Evolutionary conservation across 2,113 vertebrate genomes (phyloP).

Genomic region (Abramis brama): DNA sequence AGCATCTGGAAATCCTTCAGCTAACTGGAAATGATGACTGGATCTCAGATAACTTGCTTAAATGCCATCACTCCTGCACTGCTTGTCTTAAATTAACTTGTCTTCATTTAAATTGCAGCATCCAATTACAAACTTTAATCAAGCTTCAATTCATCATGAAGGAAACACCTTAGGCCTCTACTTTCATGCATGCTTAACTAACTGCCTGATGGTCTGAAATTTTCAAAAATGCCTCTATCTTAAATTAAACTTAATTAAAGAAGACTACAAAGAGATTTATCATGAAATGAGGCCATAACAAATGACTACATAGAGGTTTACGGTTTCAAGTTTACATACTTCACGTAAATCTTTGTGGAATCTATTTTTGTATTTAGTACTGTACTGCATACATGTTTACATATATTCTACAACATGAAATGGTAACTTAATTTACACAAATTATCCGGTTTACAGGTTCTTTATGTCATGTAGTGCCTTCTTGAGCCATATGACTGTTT

Average conservation of each 20-base stretch:
- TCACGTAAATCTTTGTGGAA: not conserved
- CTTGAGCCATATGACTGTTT: not conserved
- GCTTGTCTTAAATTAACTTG: conserved; percentile 61
- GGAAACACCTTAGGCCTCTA: conserved; percentile 35
- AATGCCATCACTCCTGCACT: conserved; percentile 45
- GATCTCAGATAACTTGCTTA: conserved; percentile 54
- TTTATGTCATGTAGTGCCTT: not conserved
- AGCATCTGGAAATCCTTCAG: conserved; percentile 61
- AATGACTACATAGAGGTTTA: not conserved
- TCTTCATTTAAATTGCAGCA: conserved; percentile 62
- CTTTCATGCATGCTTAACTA: conserved; percentile 52
- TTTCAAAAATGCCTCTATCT: conserved; percentile 26
- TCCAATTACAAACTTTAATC: conserved; percentile 18
- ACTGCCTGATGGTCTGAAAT: conserved; percentile 40
- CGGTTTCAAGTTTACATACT: not conserved
- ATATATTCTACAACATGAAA: not conserved
- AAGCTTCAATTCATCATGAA: conserved; percentile 7
- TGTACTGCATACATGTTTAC: not conserved
- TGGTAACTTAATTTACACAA: not conserved
- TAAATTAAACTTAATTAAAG: not conserved
- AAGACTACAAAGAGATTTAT: conserved; percentile 12
- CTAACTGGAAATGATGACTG: conserved; percentile 62
- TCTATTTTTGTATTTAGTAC: not conserved
- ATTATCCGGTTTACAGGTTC: not conserved
- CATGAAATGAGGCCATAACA: not conserved